phyloP scores from a whole-genome alignment of 2,888 invertebrate genomes.

The Hyposoter didymator region DNA sequence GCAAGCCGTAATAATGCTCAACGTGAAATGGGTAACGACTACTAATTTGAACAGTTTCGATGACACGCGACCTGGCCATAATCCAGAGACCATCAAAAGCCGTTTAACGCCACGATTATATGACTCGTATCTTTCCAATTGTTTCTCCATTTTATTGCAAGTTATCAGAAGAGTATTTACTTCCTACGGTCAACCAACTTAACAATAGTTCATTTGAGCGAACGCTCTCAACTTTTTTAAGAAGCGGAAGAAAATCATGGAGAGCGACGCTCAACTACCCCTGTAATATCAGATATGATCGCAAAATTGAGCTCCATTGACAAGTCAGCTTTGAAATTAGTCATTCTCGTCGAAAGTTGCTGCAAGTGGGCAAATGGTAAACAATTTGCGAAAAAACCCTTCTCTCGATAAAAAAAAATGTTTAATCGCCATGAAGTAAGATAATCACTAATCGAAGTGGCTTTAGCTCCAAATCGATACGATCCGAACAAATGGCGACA shows the following conservation, averaged over 20 bases:
- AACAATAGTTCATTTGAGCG: neutral
- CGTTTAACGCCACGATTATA: constrained; percentile 50
- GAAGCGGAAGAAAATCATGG: neutral
- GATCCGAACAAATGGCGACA: no score
- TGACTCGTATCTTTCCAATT: constrained; percentile 14
- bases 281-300: neutral
- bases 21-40: constrained; percentile 26
- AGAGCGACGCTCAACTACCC: neutral
- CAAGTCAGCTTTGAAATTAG: neutral
- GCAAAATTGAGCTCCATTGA: neutral
- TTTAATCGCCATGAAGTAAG: neutral
- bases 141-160: neutral
- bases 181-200: neutral
- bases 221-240: neutral
- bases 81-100: constrained; percentile 55
- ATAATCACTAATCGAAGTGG: neutral
- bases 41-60: constrained; percentile 24
- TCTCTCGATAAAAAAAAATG: neutral
- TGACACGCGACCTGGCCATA: constrained; percentile 61
- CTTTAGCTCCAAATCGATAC: neutral
- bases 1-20: constrained; percentile 12
- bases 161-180: neutral
- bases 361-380: neutral
- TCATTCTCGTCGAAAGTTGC: neutral
- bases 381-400: neutral